Conservation (phyloP, 2,797 vertebrate genomes). For the Pangasius larnaudii region DNA sequence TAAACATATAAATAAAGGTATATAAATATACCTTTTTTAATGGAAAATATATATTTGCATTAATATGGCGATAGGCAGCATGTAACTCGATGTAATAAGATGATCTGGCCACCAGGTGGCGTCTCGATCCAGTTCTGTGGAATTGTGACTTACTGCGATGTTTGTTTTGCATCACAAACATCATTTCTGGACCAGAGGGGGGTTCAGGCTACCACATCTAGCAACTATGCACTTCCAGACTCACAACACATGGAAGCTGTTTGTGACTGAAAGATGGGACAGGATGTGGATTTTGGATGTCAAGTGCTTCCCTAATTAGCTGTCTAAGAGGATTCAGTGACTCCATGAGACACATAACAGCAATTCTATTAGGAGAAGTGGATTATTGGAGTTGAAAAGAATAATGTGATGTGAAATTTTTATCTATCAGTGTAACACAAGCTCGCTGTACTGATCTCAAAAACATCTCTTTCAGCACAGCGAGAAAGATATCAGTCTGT, state of each 20-base stretch:
- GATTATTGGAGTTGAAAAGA: background rate
- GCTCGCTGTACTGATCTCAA: background rate
- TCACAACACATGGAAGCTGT: background rate
- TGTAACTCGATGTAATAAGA: background rate
- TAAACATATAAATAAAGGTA: background rate
- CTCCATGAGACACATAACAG: background rate
- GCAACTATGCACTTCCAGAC: background rate
- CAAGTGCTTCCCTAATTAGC: slow-evolving; percentile 18
- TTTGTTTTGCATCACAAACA: slow-evolving; percentile 24
- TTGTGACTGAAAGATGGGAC: background rate
- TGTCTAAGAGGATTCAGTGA: background rate
- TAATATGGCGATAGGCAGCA: background rate
- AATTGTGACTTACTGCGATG: background rate
- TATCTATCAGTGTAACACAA: background rate
- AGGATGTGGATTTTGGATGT: background rate
- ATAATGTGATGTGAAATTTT: background rate
- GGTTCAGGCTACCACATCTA: slow-evolving; percentile 3
- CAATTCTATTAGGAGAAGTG: background rate
- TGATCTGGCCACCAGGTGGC: slow-evolving; percentile 7
- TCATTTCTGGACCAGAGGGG: background rate
- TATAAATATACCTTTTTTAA: background rate
- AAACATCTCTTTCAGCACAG: background rate
- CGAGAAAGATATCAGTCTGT: background rate
- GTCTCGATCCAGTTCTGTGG: background rate
- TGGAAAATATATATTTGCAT: background rate